Evolutionary conservation across 2,113 vertebrate species (phyloP).

Genomic region (Sminthopsis crassicaudata): DNA sequence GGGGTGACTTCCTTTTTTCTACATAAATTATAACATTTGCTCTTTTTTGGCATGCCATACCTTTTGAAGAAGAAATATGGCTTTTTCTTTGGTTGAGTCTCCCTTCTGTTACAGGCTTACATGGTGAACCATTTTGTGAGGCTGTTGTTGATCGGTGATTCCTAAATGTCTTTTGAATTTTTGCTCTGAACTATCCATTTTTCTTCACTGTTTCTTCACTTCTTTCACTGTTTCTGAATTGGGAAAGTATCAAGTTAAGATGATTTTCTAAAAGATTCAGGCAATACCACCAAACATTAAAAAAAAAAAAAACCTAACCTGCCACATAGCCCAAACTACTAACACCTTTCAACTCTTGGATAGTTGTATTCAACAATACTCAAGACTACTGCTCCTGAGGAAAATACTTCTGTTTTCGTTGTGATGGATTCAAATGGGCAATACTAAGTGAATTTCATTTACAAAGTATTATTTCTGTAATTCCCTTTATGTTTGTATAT

Average conservation of each 20-base stretch:
- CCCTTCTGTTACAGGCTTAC: background rate
- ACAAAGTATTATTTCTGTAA: background rate
- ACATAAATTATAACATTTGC: constrained; percentile 51
- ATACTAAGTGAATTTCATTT: constrained; percentile 10
- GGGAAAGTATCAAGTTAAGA: constrained; percentile 16
- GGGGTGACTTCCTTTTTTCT: constrained; percentile 71
- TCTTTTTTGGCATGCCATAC: constrained; percentile 12
- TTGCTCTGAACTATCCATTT: background rate
- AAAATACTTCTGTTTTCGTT: background rate
- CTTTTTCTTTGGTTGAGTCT: constrained; percentile 48
- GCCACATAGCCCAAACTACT: background rate
- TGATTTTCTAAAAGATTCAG: background rate
- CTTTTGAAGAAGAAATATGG: constrained; percentile 43
- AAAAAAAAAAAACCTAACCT: background rate
- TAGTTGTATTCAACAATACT: background rate
- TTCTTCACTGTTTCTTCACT: background rate
- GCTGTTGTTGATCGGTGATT: background rate
- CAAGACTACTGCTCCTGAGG: constrained; percentile 7
- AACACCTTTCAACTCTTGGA: background rate
- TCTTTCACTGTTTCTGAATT: background rate
- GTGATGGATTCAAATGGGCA: constrained; percentile 39
- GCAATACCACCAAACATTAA: background rate
- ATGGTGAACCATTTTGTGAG: background rate
- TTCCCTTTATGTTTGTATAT: constrained; percentile 25
- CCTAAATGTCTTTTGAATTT: constrained; percentile 38